Evolutionary conservation across 2,797 vertebrate species (phyloP).

Genomic region (Taeniopygia guttata): DNA sequence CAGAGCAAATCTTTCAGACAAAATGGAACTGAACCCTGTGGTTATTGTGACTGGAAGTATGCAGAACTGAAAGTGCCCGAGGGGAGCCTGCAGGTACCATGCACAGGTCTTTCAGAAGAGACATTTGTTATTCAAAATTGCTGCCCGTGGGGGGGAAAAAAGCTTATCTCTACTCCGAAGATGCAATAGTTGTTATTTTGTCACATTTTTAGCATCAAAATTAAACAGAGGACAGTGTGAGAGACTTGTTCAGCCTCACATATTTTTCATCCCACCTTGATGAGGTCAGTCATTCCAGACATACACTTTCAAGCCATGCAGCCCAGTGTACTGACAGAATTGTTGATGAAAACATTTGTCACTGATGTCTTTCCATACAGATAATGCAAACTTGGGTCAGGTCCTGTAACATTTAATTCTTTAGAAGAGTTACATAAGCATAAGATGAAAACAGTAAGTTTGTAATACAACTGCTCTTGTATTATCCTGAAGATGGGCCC

Average conservation of each 20-base stretch:
- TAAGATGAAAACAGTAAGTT: background rate
- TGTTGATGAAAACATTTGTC: background rate
- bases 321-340: background rate
- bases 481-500: background rate
- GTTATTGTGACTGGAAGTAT: conserved; percentile 23
- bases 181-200: background rate
- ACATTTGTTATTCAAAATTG: conserved; percentile 24
- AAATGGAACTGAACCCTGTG: conserved; percentile 7
- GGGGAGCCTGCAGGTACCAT: conserved; percentile 1
- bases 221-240: background rate
- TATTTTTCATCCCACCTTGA: background rate
- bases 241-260: background rate
- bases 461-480: background rate
- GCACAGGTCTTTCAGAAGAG: conserved; percentile 3
- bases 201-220: background rate
- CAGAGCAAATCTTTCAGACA: conserved; percentile 39
- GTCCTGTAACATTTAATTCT: background rate
- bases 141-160: background rate
- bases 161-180: background rate
- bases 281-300: background rate
- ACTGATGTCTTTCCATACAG: background rate
- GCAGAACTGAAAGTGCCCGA: conserved; percentile 4
- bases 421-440: background rate
- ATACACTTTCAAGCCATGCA: fast-evolving
- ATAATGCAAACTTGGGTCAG: background rate